These are phyloP conservation scores for Resseliella maxima DNA, from an alignment of 2,888 invertebrate species.

Conservation along the genomic window DNA sequence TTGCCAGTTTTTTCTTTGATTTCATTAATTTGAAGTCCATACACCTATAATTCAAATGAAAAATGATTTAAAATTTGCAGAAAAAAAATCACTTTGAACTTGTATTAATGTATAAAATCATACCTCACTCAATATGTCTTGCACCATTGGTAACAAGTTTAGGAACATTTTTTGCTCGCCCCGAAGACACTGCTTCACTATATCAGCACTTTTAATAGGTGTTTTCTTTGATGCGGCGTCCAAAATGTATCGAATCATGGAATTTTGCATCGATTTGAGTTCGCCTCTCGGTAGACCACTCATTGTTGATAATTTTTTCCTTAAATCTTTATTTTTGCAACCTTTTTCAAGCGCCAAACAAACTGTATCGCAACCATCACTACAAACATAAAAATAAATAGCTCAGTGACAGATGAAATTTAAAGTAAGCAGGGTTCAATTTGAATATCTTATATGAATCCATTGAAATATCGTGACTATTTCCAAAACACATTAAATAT, in stretches of 20 bases:
- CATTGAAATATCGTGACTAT: too few species aligned
- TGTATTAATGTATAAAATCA: too few species aligned
- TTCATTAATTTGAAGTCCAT: background rate
- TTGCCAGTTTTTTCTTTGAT: constrained; percentile 8
- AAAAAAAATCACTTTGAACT: background rate
- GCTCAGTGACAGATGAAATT: background rate
- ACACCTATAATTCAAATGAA: background rate
- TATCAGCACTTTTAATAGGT: constrained; percentile 20
- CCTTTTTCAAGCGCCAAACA: background rate
- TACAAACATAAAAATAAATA: background rate
- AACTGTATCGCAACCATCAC: background rate
- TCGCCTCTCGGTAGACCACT: background rate
- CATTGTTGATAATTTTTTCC: too few species aligned
- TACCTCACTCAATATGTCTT: background rate
- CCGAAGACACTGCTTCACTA: background rate
- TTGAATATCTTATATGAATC: too few species aligned
- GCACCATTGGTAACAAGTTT: background rate
- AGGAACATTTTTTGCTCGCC: constrained; percentile 2
- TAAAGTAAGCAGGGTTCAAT: too few species aligned
- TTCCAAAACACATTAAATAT: too few species aligned
- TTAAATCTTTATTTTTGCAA: background rate
- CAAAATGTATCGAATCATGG: constrained; percentile 1
- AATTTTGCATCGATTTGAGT: background rate
- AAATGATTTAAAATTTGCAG: background rate
- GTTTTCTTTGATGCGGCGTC: background rate